Base-by-base conservation (phyloP, 2,797 vertebrate genomes). In the Carapus acus region DNA sequence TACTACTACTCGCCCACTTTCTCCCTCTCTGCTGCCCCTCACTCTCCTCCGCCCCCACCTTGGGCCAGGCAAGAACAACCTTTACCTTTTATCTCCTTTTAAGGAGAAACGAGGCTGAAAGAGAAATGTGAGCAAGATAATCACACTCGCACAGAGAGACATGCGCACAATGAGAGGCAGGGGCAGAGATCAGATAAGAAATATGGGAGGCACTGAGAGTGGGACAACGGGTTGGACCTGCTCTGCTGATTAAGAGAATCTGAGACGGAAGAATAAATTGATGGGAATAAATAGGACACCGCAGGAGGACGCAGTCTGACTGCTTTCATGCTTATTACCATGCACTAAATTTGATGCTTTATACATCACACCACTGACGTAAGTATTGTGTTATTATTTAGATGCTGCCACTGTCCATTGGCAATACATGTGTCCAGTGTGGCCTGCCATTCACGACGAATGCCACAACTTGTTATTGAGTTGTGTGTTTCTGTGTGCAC, bases 11-110 rank as follows among this genome's bases (percentile, higher is more conserved):
- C 36, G 22, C 17, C 11, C 9, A 44, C 31, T 23, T 36, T 39
- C 14, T 14, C 18, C 15, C 37, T 23, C n/a, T 23, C 13, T n/a
- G 13, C 8, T 21, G 3, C 12, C 12, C 14, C 23, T 33, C 2
- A 29, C n/a, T 21, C 20, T 43, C 51, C 23, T 21, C 24, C 18
- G 20, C 24, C n/a, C 3, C 23, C 16, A 3, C 13, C 13, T 31
- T 24, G 44, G 17, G 16, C 18, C 29, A 15, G 9, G 24, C 24
- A 9, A 39, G 57, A 55, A 41, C 58, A 53, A 6, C 20, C 15
- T 56, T 40, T 45, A 61, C 55, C 44, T 66, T 50, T 55, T 54
- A 48, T 62, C 50, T 61, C 45, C 34, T 48, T 63, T 42, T 21
- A 43, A 63, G 44, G 49, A 42, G 0, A 2, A 59, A 7, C 8